A percentile compares a stretch with the other conserved stretches of the same genome.
Conservation (phyloP, 2,113 vertebrate genomes). For the Ceyx margarethae region DNA sequence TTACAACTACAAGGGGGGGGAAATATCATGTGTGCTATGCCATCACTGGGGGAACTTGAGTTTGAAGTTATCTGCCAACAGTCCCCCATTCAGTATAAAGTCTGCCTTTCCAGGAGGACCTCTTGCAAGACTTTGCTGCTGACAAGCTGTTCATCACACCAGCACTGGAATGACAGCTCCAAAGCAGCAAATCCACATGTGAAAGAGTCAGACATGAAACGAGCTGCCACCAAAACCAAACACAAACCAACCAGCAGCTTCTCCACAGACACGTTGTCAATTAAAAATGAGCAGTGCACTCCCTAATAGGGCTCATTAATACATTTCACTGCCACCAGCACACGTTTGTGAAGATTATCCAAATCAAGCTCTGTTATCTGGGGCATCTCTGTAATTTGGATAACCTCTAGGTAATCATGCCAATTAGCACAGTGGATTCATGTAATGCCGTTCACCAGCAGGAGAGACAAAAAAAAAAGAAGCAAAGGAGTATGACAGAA, state of each 20-base stretch:
- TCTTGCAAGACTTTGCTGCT: neutral
- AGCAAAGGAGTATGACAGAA: neutral
- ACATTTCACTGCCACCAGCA: neutral
- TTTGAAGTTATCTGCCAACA: neutral
- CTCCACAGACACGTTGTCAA: neutral
- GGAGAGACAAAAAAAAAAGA: neutral
- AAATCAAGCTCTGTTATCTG: neutral
- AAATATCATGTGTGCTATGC: fast-evolving
- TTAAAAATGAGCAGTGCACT: neutral
- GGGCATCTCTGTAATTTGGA: neutral
- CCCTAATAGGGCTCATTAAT: neutral
- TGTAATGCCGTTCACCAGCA: neutral
- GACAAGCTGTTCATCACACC: slow-evolving; percentile 8
- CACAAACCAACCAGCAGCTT: neutral
- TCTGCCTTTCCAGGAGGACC: neutral
- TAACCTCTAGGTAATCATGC: neutral
- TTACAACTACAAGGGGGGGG: neutral
- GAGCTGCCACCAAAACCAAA: neutral
- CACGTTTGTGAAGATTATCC: neutral
- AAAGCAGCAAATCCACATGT: neutral
- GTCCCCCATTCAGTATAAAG: neutral
- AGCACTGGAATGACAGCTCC: neutral
- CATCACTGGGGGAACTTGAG: neutral
- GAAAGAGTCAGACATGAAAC: neutral
- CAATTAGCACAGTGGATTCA: neutral